phyloP scores from a whole-genome alignment of 2,113 vertebrate species.

The Varanus komodoensis region DNA sequence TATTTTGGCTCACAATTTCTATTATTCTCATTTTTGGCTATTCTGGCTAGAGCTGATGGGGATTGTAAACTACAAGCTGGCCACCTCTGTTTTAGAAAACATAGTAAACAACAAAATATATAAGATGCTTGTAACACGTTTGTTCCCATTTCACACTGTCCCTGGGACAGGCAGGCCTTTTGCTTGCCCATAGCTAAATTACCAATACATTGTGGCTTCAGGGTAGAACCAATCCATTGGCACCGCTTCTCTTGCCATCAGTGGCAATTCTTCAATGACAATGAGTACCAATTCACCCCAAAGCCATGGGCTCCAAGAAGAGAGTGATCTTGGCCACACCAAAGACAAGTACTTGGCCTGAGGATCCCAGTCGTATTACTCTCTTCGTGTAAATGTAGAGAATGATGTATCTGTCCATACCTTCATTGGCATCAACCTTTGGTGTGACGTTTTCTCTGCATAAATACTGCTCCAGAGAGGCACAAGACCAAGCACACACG shows the following conservation, averaged over 20 bases:
- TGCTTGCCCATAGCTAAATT: neutral
- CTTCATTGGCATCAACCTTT: neutral
- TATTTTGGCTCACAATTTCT: too few species aligned
- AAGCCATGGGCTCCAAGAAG: neutral
- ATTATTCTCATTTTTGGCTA: too few species aligned
- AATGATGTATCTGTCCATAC: neutral
- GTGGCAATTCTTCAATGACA: neutral
- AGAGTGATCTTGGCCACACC: neutral
- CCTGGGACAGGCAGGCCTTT: neutral
- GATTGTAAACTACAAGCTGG: too few species aligned
- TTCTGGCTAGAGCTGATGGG: too few species aligned
- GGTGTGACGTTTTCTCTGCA: neutral
- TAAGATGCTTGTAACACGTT: neutral
- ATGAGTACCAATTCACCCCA: neutral
- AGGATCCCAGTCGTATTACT: neutral
- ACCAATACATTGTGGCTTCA: neutral
- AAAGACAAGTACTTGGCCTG: rapidly evolving
- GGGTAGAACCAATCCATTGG: neutral
- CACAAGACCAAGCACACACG: neutral
- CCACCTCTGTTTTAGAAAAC: too few species aligned
- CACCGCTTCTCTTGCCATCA: neutral
- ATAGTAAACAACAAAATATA: neutral
- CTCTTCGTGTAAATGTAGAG: neutral
- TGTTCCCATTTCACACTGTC: neutral
- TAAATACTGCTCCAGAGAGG: neutral